Base-by-base conservation (phyloP, 1,140 invertebrate genomes). In the Diprion similis region DNA sequence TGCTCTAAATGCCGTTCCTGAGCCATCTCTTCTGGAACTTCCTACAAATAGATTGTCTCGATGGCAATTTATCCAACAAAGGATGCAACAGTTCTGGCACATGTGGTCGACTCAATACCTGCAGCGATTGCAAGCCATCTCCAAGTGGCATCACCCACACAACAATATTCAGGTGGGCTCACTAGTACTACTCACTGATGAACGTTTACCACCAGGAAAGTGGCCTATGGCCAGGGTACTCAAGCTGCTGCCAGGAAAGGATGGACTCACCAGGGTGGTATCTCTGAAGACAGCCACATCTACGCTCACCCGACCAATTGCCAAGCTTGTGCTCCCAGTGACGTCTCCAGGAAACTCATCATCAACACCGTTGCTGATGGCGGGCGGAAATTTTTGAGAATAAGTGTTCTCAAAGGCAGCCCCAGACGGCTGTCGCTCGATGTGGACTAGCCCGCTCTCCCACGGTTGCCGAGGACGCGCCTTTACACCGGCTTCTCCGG, bases 1-100 rank as follows among this genome's bases (percentile, higher is more conserved):
- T 37, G 11, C 66, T 1, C 10, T 67, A 1, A 17, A 11, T 17
- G 11, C 66, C 1, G 10, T 67, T 3, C 66, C 66, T 13, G 66
- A 17, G 45, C 66, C 66, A 1, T 15, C 10, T 1, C 45, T 67
- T 3, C 18, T 37, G 18, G 66, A 67, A 1, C 1, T 67, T 2
- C 2, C 18, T 7, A 67, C 66, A 4, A 67, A 18, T 9, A 18
- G 66, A 67, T 11, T 67, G 8, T 19, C 18, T 17, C 17, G 72
- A 70, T 73, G 68, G 72, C 66, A 73, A 37, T 59, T 73, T 3
- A 69, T 73, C n/a, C 67, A 69, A 17, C 72, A 73, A 37, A 45
- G 18, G 10, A 15, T n/a, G 8, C 66, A 73, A 47, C 67, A 69
- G n/a, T 73, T 73, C 13, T 73, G 72, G 72, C 4, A 48, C 1